Conservation (phyloP, 2,797 vertebrate genomes). For the Notoglanidium macrostoma region DNA sequence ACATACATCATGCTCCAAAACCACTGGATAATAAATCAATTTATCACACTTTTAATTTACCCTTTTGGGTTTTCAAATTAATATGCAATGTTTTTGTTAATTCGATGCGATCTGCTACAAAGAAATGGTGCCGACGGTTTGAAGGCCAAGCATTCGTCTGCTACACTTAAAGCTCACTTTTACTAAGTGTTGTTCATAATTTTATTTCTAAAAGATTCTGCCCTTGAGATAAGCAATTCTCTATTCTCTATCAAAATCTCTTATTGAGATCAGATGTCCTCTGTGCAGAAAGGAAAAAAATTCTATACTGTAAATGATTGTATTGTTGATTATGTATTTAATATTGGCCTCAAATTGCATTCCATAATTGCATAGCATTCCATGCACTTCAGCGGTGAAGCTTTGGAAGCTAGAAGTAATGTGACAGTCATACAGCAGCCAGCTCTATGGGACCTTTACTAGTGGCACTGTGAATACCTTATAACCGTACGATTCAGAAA, state of each 20-base stretch:
- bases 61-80: background rate
- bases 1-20: background rate
- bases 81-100: background rate
- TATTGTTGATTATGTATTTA: background rate
- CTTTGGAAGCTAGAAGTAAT: conserved; percentile 36
- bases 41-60: background rate
- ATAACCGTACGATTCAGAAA: conserved; percentile 14
- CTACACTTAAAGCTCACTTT: background rate
- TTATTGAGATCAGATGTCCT: background rate
- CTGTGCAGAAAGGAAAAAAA: background rate
- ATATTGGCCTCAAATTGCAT: background rate
- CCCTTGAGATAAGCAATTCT: background rate
- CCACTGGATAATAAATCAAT: background rate
- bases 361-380: background rate
- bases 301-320: no score
- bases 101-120: no score
- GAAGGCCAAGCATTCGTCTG: background rate
- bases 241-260: background rate
- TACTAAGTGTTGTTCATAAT: background rate
- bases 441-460: conserved; percentile 63
- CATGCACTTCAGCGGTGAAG: background rate
- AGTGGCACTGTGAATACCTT: conserved; percentile 38
- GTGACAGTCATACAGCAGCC: conserved; percentile 63
- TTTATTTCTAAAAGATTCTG: background rate
- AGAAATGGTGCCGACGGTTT: background rate